Evolutionary conservation across 2,113 vertebrate species (phyloP).

Genomic region (Thinocorus orbignyianus): DNA sequence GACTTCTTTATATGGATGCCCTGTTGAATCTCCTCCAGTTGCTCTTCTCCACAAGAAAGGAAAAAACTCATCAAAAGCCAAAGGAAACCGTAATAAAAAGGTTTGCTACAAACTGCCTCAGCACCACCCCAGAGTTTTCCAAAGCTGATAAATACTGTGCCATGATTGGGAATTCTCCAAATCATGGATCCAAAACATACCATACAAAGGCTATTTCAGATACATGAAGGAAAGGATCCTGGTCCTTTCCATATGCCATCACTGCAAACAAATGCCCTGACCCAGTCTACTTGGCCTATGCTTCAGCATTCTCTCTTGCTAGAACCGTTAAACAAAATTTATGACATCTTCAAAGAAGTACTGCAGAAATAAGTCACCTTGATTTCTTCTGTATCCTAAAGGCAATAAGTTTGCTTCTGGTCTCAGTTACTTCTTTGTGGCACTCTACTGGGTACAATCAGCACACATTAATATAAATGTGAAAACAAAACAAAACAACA

Average conservation of each 20-base stretch:
- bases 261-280: not conserved
- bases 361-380: not conserved
- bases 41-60: constrained; percentile 79
- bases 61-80: constrained; percentile 78
- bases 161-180: not conserved
- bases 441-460: not conserved
- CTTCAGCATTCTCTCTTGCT: not conserved
- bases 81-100: constrained; percentile 80
- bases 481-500: too few species aligned
- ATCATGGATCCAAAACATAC: not conserved
- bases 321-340: not conserved
- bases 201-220: not conserved
- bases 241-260: not conserved
- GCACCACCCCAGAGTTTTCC: not conserved
- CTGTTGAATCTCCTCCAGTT: constrained; percentile 81
- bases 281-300: not conserved
- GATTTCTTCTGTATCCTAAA: not conserved
- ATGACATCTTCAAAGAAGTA: not conserved
- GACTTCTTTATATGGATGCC: constrained; percentile 89
- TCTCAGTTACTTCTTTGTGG: not conserved
- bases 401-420: not conserved
- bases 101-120: constrained; percentile 74
- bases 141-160: not conserved
- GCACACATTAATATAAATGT: not conserved
- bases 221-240: not conserved